Conservation (phyloP, 35 echinoderm and acorn worm genomes). For the Patiria miniata region DNA sequence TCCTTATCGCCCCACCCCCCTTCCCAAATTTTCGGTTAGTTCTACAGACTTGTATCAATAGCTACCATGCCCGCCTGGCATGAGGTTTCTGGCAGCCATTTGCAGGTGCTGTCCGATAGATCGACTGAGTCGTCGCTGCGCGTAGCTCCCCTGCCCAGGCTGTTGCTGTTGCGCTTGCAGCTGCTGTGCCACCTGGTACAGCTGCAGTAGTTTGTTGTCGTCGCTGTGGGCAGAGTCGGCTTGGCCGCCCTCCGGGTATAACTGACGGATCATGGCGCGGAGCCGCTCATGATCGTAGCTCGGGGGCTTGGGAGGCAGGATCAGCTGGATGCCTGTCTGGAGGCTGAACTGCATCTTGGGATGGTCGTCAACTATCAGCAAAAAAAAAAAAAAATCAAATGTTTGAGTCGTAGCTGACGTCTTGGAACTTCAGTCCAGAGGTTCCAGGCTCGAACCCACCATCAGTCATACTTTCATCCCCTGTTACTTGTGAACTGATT, state of each 20-base stretch:
- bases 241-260: conserved; percentile 21
- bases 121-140: conserved; percentile 39
- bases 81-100: neutral
- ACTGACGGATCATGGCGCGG: conserved; percentile 47
- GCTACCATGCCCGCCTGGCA: no score
- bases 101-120: conserved; percentile 31
- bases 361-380: conserved; percentile 72
- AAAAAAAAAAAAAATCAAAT: neutral
- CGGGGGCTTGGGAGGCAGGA: conserved; percentile 80
- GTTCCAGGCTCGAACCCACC: no score
- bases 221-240: conserved; percentile 19
- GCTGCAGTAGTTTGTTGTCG: conserved; percentile 40
- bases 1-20: no score
- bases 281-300: conserved; percentile 34
- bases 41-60: no score
- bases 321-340: conserved; percentile 72
- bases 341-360: conserved; percentile 76
- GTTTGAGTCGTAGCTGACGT: no score
- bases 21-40: no score
- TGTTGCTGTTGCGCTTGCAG: conserved; percentile 2
- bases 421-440: no score
- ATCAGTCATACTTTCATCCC: no score
- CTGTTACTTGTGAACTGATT: no score
- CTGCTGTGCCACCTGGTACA: conserved; percentile 33
- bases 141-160: conserved; percentile 3